Base-by-base conservation (phyloP, 2,113 vertebrate genomes). In the Tenebrosternarchus preto region DNA sequence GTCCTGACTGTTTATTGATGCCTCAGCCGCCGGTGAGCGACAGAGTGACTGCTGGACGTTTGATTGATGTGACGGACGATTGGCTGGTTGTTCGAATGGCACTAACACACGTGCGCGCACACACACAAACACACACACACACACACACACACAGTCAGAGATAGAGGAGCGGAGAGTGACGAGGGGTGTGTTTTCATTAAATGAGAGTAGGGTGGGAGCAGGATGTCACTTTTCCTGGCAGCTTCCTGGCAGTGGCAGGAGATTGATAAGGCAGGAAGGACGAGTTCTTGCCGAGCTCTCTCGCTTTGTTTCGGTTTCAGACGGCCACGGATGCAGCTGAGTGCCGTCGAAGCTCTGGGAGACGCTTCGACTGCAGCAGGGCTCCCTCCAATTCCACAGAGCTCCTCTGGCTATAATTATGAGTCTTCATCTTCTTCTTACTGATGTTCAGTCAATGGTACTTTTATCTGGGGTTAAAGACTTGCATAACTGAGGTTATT, bases 21-120 rank as follows among this genome's bases (percentile, higher is more conserved):
- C 73, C 81, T 39, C 50, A 66, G 86, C 87, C 87, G 82, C 86
- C 81, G 78, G 43, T 64, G 25, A 73, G 83, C 85, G 72, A 46
- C 81, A 90, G 90, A 91, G 82, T 91, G 90, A 92, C 85, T 83
- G 86, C 85, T 82, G 82, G 90, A 89, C 82, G 75, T 77, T 71
- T 90, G 90, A 93, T 89, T 89, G 92, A 93, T 92, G 90, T 85
- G 90, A 87, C 81, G 84, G 87, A 86, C 84, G 83, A 88, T 88
- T 86, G 89, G 87, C 87, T 82, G 69, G 66, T 87, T 87, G 85
- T 87, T 75, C 76, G 79, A 81, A 53, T 63, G 66, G 64, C 82
- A 53, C 67, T 66, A 73, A 82, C 81, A 67, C 70, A 53, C 43
- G 8, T 15, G 43, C 67, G 39, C 29, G 5, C 76, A 39, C 33